Base-by-base conservation (phyloP, 2,113 vertebrate genomes). In the Leucosticte australis region DNA sequence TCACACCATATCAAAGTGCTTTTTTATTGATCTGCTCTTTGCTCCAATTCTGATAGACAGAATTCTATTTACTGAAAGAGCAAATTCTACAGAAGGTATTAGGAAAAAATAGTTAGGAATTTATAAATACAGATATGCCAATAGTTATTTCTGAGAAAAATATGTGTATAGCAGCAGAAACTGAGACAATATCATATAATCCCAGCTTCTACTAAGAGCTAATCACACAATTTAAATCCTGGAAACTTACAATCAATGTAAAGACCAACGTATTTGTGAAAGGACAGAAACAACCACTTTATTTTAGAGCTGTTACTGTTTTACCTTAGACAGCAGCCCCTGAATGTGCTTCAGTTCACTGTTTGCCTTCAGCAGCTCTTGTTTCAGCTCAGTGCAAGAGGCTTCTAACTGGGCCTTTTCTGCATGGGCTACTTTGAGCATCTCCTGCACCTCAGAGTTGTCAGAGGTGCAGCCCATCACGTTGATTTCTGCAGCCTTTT, bases 381-480 rank as follows among this genome's bases (percentile, higher is more conserved):
- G 98, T 86, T 93, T 98, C 87, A 99, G 98, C 94, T 99, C 98
- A 0, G 97, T 97, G 91, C 98, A 98, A 82, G 98, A 97, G 41
- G 97, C 82, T 78, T 99, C 98, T 84, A 99, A 96, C 77, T 98
- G 97, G 84, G 99, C 99, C 92, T 98, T 98, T 88, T 99, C 99
- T 23, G 98, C 81, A 11, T 97, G 98, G 39, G 98, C 98, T 4
- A 97, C 97, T 65, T 98, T 98, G 91, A 99, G 96, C 95, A 99
- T 94, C 81, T 98, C 97, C 75, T 99, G 98, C 87, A 98, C 92
- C 75, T 99, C 98, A 0, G 97, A 98, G 94, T 91, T 97, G 90
- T 98, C 98, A 31, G 97, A 93, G 12, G 89, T 95, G 28, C 97
- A 98, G 50, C 98, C 98, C 94, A 98, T 26, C 21, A 97, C 96